phyloP scores from a whole-genome alignment of 2,888 invertebrate genomes.

The Tuta absoluta region DNA sequence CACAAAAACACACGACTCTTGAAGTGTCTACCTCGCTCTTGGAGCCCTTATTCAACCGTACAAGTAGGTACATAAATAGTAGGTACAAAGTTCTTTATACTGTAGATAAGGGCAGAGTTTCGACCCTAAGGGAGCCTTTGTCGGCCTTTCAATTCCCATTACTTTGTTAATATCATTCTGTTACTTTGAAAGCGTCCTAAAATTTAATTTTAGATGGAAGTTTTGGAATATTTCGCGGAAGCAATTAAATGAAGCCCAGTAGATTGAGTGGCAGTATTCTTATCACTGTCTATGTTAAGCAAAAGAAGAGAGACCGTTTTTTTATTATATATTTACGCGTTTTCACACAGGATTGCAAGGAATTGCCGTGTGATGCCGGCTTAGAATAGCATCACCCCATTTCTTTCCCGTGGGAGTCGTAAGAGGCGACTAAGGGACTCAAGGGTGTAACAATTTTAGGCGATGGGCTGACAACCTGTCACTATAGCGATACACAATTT shows the following conservation, averaged over 20 bases:
- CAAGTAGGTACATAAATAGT: slow-evolving; percentile 7
- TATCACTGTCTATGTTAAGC: neutral
- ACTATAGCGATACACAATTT: no score
- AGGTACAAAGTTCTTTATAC: slow-evolving; percentile 14
- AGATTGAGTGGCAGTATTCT: neutral
- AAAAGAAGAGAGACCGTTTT: no score
- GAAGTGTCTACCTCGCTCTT: no score
- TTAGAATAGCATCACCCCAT: no score
- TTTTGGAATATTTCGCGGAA: slow-evolving; percentile 7
- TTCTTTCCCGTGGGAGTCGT: no score
- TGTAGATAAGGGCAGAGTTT: neutral
- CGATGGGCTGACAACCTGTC: no score
- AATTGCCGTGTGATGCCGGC: no score
- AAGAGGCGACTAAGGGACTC: no score
- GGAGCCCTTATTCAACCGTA: no score
- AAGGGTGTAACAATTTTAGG: no score
- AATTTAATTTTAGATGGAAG: slow-evolving; percentile 18
- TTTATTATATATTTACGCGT: no score
- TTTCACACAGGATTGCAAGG: no score
- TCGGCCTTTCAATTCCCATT: slow-evolving; percentile 11
- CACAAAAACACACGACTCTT: neutral
- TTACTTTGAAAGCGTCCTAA: slow-evolving; percentile 14
- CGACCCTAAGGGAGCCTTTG: slow-evolving; percentile 9
- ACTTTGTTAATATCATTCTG: slow-evolving; percentile 21
- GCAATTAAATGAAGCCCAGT: slow-evolving; percentile 9